These are phyloP conservation scores for Entomobrya multifasciata DNA, from an alignment of 2,888 invertebrate genomes.

Conservation along the genomic window DNA sequence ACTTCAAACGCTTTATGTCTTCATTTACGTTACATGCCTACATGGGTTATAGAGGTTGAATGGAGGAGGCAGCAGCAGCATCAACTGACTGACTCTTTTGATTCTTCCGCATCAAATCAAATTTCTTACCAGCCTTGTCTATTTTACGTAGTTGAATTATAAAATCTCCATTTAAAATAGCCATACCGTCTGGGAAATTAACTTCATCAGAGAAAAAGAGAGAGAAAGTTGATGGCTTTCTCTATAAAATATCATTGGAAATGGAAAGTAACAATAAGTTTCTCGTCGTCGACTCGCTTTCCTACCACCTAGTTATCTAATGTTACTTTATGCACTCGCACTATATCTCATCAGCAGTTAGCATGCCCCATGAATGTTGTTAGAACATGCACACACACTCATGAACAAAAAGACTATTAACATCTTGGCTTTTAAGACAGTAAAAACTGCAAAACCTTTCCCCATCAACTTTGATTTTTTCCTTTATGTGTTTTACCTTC, in stretches of 20 bases:
- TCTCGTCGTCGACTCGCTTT: no score
- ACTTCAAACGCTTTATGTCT: not conserved
- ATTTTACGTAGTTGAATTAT: conserved; percentile 51
- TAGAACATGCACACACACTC: conserved; percentile 20
- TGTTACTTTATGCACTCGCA: not conserved
- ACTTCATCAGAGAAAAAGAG: conserved; percentile 63
- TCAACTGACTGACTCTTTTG: conserved; percentile 27
- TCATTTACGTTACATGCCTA: not conserved
- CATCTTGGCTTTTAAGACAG: conserved; percentile 53
- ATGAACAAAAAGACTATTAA: conserved; percentile 28
- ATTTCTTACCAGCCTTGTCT: conserved; percentile 36
- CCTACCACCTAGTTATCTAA: not conserved
- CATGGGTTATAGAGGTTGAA: no score
- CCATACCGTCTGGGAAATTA: conserved; percentile 65
- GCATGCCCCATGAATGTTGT: not conserved
- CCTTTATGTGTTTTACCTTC: conserved; percentile 48
- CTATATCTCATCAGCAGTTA: not conserved
- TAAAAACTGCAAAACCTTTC: conserved; percentile 55
- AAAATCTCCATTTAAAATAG: conserved; percentile 54
- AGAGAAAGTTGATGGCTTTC: conserved; percentile 49
- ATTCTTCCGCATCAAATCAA: conserved; percentile 43
- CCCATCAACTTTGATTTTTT: conserved; percentile 65
- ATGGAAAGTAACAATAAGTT: not conserved
- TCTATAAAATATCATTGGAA: conserved; percentile 24
- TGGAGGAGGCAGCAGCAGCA: not conserved